Base-by-base conservation (phyloP, 2,888 invertebrate species). In the Macrophya alboannulata region DNA sequence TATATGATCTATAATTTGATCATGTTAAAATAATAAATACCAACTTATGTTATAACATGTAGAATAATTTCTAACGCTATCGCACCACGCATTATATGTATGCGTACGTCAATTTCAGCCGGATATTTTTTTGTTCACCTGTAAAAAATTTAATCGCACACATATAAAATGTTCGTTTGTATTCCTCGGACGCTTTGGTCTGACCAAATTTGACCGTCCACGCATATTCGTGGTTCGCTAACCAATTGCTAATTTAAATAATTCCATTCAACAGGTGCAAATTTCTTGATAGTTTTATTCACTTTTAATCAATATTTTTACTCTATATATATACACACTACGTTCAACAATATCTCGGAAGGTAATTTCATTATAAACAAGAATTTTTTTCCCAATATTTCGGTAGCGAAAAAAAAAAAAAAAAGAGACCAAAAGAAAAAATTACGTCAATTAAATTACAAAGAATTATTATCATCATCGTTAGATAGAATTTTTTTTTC, bases 251-350 rank as follows among this genome's bases (percentile, higher is more conserved):
- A 77, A 68, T 65, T 77, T 85, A 79, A 85, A 85, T 85, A 77
- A 85, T 85, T 77, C 25, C 45, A 85, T 79, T 85, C 85, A 85
- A 85, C 85, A 85, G 85, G 85, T 85, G 85, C 21, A 85, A n/a
- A 85, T 77, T 51, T 68, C 15, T 45, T 17, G 40, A 62, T 74
- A n/a, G 40, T 55, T 59, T 59, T 74, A 59, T 74, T 15, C 25
- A 40, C 6, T 37, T 51, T 9, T 55, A 84, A 51, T 84, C 65
- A 79, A 77, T 77, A 48, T 68, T 79, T 37, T 37, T 40, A 62
- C 76, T 85, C 25, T 77, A 40, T 65, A 21, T 74, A 1, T 5
- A 55, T 76, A 12, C 31, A 31, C 8, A 55, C 77, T 3, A 1
- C 51, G 10, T 31, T 77, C 17, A n/a, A 77, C 8, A 31, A 31